Evolutionary conservation across 2,888 invertebrate species (phyloP), one percentile per base, ranked within the genome.

Genomic region (Tipula vernalis): DNA sequence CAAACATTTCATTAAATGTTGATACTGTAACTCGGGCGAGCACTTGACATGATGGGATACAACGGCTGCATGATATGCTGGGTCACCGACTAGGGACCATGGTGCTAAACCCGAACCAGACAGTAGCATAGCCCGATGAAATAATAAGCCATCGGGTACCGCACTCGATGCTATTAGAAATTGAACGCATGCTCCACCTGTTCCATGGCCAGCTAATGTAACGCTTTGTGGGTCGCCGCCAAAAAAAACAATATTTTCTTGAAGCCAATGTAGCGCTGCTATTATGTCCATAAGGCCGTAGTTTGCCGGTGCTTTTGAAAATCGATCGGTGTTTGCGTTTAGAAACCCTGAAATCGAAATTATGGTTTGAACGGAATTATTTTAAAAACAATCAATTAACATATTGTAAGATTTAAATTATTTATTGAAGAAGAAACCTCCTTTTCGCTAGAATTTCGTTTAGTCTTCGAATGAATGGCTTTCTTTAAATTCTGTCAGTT

Each of bases 201-300:
- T 97, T 5, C 98, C 98, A 90, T 99, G 98, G 0, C 99, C 99
- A 91, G 98, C 95, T 28, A 99, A 93, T 0, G 99, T 99, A 87
- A 99, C 98, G 90, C 97, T 96, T 57, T 95, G 95, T 0, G 97
- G 95, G 91, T 99, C 98, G 0, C 99, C 99, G 5, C 98, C 98
- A 91, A 99, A 99, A 87, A 96, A 95, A 0, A 95, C 97, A 86
- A 99, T 97, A 91, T 99, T 98, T 91, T 98, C 98, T 90, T 98
- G 97, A 88, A 99, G 95, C 98, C 98, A 98, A 90, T 98, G 98
- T 88, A 99, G 92, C 0, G 98, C 98, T 0, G 98, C 98, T 89
- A 98, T 97, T 92, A 98, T 97, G 92, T 99, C 99, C 96, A 98
- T 97, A 87, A 99, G 94, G n/a, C 99, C 99, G 92, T 98, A 98